Conservation (phyloP, 2,888 invertebrate species). For the Lithophane semibrunnea region DNA sequence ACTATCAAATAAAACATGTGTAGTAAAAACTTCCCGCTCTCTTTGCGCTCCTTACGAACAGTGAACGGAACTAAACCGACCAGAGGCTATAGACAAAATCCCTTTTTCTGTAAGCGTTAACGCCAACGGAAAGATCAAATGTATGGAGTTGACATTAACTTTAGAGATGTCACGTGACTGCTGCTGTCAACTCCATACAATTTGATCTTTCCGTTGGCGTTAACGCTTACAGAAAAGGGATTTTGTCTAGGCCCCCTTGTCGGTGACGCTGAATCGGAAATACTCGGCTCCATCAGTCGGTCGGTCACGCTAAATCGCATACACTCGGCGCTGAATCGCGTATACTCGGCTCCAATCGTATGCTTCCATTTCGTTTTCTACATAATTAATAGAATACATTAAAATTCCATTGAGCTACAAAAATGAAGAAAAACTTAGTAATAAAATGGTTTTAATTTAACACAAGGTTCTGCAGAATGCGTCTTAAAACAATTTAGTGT, state of each 20-base stretch:
- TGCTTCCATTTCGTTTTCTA: neutral
- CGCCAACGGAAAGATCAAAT: too few relatives aligned
- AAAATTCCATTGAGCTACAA: neutral
- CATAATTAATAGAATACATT: neutral
- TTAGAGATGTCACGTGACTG: too few relatives aligned
- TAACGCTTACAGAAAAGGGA: too few relatives aligned
- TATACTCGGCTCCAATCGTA: neutral
- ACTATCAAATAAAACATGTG: neutral
- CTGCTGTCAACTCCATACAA: too few relatives aligned
- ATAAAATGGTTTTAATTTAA: neutral
- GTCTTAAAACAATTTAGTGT: neutral
- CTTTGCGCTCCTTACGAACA: neutral
- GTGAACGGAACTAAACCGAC: neutral
- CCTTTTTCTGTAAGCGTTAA: too few relatives aligned
- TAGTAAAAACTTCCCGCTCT: neutral
- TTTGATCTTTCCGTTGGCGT: too few relatives aligned
- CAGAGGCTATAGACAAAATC: too few relatives aligned
- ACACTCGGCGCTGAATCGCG: neutral
- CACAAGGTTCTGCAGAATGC: neutral
- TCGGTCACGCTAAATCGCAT: neutral
- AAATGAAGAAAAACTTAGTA: neutral
- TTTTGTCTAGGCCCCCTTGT: too few relatives aligned
- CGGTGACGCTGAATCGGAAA: neutral
- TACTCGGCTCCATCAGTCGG: neutral
- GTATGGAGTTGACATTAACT: too few relatives aligned